Conservation (phyloP, 2,113 vertebrate species). For the Cromileptes altivelis region DNA sequence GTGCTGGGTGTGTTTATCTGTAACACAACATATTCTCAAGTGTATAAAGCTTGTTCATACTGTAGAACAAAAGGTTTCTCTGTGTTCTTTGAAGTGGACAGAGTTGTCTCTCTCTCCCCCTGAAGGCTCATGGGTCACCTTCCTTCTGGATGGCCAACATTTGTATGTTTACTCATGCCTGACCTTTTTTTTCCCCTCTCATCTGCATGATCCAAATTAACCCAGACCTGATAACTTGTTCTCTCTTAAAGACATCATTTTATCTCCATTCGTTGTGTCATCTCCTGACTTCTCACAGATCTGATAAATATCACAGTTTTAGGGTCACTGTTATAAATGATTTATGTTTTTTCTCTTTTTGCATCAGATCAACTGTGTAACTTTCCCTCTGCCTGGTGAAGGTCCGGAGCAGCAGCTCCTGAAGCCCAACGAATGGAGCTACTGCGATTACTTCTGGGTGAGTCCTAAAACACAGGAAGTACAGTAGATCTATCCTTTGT, state of each 20-base stretch:
- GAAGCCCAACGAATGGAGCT: conserved; percentile 98
- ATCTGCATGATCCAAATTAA: conserved; percentile 21
- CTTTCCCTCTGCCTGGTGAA: conserved; percentile 93
- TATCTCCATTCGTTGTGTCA: background rate
- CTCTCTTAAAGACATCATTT: background rate
- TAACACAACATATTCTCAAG: conserved; percentile 27
- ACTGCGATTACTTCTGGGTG: conserved; percentile 99
- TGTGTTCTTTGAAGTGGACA: background rate
- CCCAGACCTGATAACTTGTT: background rate
- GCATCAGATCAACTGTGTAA: conserved; percentile 94
- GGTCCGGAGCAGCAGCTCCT: conserved; percentile 96
- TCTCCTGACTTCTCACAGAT: background rate
- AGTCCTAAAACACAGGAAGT: conserved; percentile 55
- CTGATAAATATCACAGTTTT: background rate
- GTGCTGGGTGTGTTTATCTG: conserved; percentile 57
- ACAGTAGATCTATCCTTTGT: background rate
- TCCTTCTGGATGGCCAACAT: conserved; percentile 39
- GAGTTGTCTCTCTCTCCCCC: background rate
- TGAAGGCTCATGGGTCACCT: conserved; percentile 40
- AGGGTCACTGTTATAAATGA: background rate
- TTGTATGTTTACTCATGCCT: conserved; percentile 39
- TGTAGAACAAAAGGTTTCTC: background rate
- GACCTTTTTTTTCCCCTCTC: conserved; percentile 57
- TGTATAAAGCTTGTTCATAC: background rate
- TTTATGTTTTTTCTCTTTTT: background rate